Percentiles rank a stretch among this genome's conserved stretches.
These are phyloP conservation scores for Argyrosomus japonicus DNA, from an alignment of 2,113 vertebrate genomes.

Conservation along the genomic window DNA sequence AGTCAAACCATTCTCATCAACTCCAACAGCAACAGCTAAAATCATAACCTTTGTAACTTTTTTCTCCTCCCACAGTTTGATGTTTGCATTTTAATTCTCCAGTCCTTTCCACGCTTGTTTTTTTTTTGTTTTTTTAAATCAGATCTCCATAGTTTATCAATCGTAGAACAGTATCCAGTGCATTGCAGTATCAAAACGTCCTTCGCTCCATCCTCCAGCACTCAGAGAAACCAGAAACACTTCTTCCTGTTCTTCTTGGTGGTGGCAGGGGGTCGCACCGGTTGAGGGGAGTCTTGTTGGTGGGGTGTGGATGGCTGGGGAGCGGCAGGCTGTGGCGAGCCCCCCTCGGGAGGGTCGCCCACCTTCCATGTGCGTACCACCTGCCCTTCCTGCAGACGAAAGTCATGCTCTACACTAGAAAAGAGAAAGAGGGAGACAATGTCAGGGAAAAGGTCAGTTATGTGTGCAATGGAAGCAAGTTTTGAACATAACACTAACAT, in stretches of 20 bases:
- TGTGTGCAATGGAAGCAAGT: neutral
- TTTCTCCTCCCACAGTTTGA: slow-evolving; percentile 54
- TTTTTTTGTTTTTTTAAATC: neutral
- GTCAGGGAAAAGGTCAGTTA: neutral
- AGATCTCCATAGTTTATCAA: slow-evolving; percentile 28
- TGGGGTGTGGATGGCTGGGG: slow-evolving; percentile 69
- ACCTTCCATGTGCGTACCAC: slow-evolving; percentile 85
- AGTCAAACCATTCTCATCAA: slow-evolving; percentile 52
- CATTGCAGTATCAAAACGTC: slow-evolving; percentile 60
- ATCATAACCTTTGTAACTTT: slow-evolving; percentile 26
- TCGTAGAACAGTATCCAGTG: slow-evolving; percentile 41
- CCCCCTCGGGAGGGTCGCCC: slow-evolving; percentile 78
- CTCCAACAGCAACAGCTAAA: slow-evolving; percentile 40
- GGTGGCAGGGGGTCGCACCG: slow-evolving; percentile 66
- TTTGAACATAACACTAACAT: neutral
- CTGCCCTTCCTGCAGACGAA: slow-evolving; percentile 85
- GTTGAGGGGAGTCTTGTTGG: slow-evolving; percentile 79
- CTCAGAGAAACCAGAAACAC: slow-evolving; percentile 87
- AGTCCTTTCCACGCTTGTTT: slow-evolving; percentile 35
- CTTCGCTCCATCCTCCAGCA: neutral
- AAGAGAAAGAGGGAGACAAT: slow-evolving; percentile 15
- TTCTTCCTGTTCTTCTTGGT: slow-evolving; percentile 84
- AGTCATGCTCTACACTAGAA: slow-evolving; percentile 85
- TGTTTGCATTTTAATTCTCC: slow-evolving; percentile 52
- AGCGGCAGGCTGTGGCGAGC: slow-evolving; percentile 70